A percentile compares a stretch with the other conserved stretches of the same genome.
Evolutionary conservation across 2,888 invertebrate genomes (phyloP).

Genomic region (Caenorhabditis sp.): DNA sequence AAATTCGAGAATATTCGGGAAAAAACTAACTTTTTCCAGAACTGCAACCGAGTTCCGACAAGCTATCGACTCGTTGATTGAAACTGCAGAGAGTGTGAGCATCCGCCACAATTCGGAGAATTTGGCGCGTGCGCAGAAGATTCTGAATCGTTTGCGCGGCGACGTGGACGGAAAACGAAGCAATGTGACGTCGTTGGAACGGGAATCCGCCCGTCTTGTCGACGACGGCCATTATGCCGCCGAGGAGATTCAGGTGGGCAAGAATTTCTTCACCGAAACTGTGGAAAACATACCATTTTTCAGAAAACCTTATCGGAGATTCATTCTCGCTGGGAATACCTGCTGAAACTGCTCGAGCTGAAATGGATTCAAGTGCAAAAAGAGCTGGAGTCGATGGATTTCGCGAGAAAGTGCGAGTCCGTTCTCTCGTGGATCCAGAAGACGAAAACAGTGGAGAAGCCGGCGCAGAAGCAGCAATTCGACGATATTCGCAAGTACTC

Average conservation of each 20-base stretch:
- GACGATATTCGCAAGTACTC: constrained; percentile 42
- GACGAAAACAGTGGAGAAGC: constrained; percentile 2
- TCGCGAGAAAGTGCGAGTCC: constrained; percentile 10
- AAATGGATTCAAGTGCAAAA: constrained; percentile 6
- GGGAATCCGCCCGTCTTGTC: constrained; percentile 1
- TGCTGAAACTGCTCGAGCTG: constrained; percentile 12
- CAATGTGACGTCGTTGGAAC: constrained; percentile 8
- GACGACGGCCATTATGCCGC: constrained; percentile 21
- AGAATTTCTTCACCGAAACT: not conserved
- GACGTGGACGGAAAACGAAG: constrained; percentile 11
- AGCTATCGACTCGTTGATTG: constrained; percentile 18
- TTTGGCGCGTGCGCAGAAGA: constrained; percentile 6
- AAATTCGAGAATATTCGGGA: not conserved
- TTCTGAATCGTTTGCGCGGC: not conserved
- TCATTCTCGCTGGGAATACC: constrained; percentile 18
- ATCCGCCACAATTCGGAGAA: constrained; percentile 12
- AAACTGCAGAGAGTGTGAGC: constrained; percentile 10
- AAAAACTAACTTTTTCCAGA: constrained; percentile 27
- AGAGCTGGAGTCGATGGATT: constrained; percentile 31
- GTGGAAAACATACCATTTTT: not conserved
- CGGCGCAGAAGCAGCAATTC: constrained; percentile 5
- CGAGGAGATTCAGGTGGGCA: constrained; percentile 21
- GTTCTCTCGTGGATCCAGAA: constrained; percentile 32
- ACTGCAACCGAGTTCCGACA: constrained; percentile 11
- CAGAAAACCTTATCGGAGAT: constrained; percentile 3